phyloP scores from a whole-genome alignment of 1,140 invertebrate species.

The Solenopsis fugax region DNA sequence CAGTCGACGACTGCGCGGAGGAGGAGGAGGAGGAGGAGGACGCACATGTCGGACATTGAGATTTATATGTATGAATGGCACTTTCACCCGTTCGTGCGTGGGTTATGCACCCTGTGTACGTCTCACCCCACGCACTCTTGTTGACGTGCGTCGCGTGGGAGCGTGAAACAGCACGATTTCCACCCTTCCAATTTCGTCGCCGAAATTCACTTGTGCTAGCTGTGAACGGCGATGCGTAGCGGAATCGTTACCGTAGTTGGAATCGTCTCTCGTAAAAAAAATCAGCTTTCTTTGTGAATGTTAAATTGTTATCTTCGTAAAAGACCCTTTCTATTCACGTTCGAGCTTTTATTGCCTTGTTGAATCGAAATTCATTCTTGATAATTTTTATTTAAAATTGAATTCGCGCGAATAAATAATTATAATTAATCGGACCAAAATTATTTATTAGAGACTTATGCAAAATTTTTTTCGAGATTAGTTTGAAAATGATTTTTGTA shows the following conservation, averaged over 20 bases:
- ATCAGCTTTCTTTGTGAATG: neutral
- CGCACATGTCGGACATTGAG: conserved; percentile 22
- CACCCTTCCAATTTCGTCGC: conserved; percentile 7
- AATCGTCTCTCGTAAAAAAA: neutral
- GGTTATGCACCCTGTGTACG: neutral
- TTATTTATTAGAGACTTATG: neutral
- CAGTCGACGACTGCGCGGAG: conserved; percentile 12
- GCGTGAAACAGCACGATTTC: conserved; percentile 6
- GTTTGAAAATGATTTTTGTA: neutral
- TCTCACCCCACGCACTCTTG: neutral
- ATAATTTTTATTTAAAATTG: neutral
- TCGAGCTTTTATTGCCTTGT: neutral
- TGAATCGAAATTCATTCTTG: neutral
- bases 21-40: neutral
- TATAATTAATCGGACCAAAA: neutral
- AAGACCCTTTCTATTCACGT: neutral
- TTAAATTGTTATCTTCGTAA: too few species aligned
- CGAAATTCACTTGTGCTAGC: neutral
- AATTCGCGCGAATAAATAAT: neutral
- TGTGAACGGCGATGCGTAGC: neutral
- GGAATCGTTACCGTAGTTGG: neutral
- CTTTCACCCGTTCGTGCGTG: conserved; percentile 26
- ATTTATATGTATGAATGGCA: conserved; percentile 38
- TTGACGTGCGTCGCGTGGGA: conserved; percentile 20
- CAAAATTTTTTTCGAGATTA: neutral